Base-by-base conservation (phyloP, 2,888 invertebrate species). In the Heliconius aoede region DNA sequence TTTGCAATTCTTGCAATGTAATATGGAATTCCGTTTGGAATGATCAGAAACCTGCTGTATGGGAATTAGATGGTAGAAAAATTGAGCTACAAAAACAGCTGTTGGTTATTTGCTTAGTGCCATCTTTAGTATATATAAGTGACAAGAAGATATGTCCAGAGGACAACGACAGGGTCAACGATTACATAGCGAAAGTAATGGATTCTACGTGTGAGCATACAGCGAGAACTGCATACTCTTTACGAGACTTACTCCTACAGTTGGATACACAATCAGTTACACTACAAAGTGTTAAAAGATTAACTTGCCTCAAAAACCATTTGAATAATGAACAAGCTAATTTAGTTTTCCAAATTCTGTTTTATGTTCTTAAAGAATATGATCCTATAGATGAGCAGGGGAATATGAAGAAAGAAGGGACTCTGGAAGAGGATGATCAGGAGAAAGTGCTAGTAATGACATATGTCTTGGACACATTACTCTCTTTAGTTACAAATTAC, bases 391-490 rank as follows among this genome's bases (percentile, higher is more conserved):
- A 88, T 68, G 84, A 84, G 2, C 80, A 83, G 24, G 88, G 86
- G 1, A 85, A 86, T 3, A 76, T 84, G 5, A 87, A 85, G 61
- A 62, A 72, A 0, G 84, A 87, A 15, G 81, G 85, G 4, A 79
- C 81, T n/a, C 87, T 85, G 8, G 90, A 89, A 69, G 90, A 89
- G 68, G 89, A 90, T 8, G 83, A 86, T 28, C 87, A 89, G 58
- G 88, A 91, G 36, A 91, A 88, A 73, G 85, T 90, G 8, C 83
- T 89, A 62, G 95, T 96, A 36, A 90, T 97, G 85, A 95, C 95
- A 15, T 95, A 96, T n/a, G 93, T 97, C 1, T 88, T 97, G 76
- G 96, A 97, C 76, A 95, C 95, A 1, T 90, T 97, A 18, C 92
- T 95, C 30, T 93, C 95, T 1, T 90, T 97, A 64, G 96, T 97